Base-by-base conservation (phyloP, 92 coral and sea anemone genomes). In the Porites evermanni region DNA sequence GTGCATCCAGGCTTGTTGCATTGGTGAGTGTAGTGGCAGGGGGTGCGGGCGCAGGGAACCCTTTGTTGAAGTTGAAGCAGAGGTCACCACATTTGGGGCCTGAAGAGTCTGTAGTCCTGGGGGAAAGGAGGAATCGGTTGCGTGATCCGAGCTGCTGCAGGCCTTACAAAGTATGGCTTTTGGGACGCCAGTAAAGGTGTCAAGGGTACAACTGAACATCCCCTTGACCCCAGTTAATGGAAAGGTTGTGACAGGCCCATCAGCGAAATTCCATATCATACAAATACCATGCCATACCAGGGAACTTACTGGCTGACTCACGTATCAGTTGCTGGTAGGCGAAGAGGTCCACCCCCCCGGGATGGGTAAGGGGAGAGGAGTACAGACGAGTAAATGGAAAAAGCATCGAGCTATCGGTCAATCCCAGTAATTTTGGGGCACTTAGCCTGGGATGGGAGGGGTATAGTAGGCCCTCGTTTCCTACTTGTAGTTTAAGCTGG, bases 1-100 rank as follows among this genome's bases (percentile, higher is more conserved):
- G 32, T 29, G 44, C 79, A 79, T 67, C 72, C 74, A 6, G 84
- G 74, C 44, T 60, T 32, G 61, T 79, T 79, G 74, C 74, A 79
- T 20, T 70, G 10, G 38, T 79, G 74, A 8, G 38, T 70, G 72
- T 9, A 64, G 19, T 72, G 67, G 72, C 74, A 79, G 11, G 84
- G 84, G 20, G 70, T 44, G 65, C 47, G 19, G 70, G 53, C 21
- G 53, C 84, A 79, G 67, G 72, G 54, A 12, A 23, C 17, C 6
- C 52, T 18, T 69, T 51, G 83, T 79, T 67, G 23, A 79, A 66
- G 19, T 79, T 79, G 73, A 14, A 53, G 59, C 59, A 3, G 59
- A 53, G 59, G 59, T 53, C 59, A 8, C 1, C 8, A 53, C 59
- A 12, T 8, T 8, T 53, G 59, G 59, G 59, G 59, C 59, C 59